Evolutionary conservation across 2,888 invertebrate species (phyloP).

Genomic region (Minunthozetes semirufus): DNA sequence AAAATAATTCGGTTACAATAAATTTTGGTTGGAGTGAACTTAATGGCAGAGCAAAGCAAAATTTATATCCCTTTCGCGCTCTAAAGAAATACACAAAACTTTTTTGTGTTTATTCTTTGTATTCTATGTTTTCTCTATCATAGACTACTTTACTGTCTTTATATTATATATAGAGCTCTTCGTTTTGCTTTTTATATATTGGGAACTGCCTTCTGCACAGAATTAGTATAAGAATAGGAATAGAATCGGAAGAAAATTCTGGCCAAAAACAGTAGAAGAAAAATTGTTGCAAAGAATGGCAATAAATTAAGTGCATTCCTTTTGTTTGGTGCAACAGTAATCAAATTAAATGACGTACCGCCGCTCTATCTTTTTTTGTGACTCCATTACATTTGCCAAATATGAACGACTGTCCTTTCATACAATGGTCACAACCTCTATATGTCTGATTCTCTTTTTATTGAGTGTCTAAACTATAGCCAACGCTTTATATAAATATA

Average conservation of each 20-base stretch:
- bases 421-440: not conserved
- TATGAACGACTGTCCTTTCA: not conserved
- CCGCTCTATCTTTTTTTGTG: not conserved
- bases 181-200: not conserved
- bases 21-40: slow-evolving; percentile 17
- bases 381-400: not conserved
- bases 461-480: not conserved
- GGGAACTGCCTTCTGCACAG: no score
- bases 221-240: no score
- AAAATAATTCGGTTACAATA: slow-evolving; percentile 14
- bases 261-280: not conserved
- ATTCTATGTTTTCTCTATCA: not conserved
- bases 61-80: slow-evolving; percentile 18
- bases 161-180: not conserved
- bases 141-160: not conserved
- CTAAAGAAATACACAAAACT: not conserved
- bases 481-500: not conserved
- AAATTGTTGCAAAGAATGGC: not conserved
- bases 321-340: slow-evolving; percentile 11
- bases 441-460: not conserved
- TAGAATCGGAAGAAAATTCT: no score
- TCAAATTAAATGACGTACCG: slow-evolving; percentile 13
- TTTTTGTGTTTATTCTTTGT: not conserved
- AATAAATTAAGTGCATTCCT: not conserved
- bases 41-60: slow-evolving; percentile 26